A percentile compares a stretch with the other conserved stretches of the same genome.
phyloP scores from a whole-genome alignment of 1,140 invertebrate genomes.

The Lysiphlebus fabarum region DNA sequence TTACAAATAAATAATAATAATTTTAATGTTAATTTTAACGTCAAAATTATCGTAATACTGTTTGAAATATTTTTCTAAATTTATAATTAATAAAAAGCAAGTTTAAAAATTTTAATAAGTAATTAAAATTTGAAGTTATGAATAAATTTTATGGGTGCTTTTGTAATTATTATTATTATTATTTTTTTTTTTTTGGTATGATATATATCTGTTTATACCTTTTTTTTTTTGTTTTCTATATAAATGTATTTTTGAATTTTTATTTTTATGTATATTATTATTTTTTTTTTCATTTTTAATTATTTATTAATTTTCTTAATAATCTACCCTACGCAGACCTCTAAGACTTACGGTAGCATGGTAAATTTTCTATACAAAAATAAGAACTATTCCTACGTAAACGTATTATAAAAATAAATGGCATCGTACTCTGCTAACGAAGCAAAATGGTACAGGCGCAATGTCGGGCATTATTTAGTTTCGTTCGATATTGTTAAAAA shows the following conservation, averaged over 20 bases:
- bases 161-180: not conserved
- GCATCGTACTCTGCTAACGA: slow-evolving; percentile 56
- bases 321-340: slow-evolving; percentile 52
- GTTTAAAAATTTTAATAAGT: not conserved
- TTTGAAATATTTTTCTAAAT: no score
- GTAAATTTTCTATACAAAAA: slow-evolving; percentile 58
- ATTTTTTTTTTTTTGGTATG: slow-evolving; percentile 9
- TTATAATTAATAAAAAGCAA: no score
- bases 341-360: slow-evolving; percentile 56
- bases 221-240: slow-evolving; percentile 9
- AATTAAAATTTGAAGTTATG: slow-evolving; percentile 3
- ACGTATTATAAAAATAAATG: slow-evolving; percentile 57
- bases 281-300: not conserved
- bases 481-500: slow-evolving; percentile 12
- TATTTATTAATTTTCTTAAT: slow-evolving; percentile 33
- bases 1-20: no score
- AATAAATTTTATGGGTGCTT: not conserved
- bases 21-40: no score
- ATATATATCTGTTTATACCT: no score
- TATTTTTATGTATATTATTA: slow-evolving; percentile 7
- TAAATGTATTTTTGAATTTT: slow-evolving; percentile 6
- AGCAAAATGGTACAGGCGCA: slow-evolving; percentile 55
- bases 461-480: slow-evolving; percentile 34
- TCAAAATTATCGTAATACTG: no score
- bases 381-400: slow-evolving; percentile 57